Base-by-base conservation (phyloP, 2,888 invertebrate species). In the Lacanobia wlatinum region DNA sequence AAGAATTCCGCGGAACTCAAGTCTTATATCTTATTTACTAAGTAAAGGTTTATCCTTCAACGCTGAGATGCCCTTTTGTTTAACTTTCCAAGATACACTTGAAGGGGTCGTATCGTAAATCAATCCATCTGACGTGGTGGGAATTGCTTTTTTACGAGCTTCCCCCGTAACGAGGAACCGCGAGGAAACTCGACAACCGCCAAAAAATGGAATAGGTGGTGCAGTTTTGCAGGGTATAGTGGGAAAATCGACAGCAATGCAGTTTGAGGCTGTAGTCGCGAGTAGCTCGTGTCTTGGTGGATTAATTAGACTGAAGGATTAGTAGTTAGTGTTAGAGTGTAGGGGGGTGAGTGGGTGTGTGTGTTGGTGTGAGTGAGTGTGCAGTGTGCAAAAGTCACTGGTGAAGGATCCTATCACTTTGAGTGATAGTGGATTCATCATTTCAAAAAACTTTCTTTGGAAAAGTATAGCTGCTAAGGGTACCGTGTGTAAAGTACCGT, bases 131-230 rank as follows among this genome's bases (percentile, higher is more conserved):
- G 93, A 92, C 93, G 87, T 85, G 80, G 85, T 83, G 86, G 90
- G 90, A 90, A 92, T 92, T 92, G 90, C 89, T 92, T 93, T 93
- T 93, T 93, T 89, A 89, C 89, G 89, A 88, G 76, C 83, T 64
- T 64, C 82, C 83, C 73, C 73, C 66, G 83, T 84, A 83, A 79
- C 83, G 61, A 78, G 79, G 52, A 75, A 76, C 71, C 73, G 65
- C 65, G 50, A 46, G 64, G 40, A 61, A 60, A 70, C 55, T 10
- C 64, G 61, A 48, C 21, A 76, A 65, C 76, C 76, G 56, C 65
- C 50, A 46, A 70, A 75, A 59, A 60, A 55, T 56, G 10, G 12
- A 23, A 28, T 34, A n/a, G 38, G 46, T 65, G 23, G 21, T 69
- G 43, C 46, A 59, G 48, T 73, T 50, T 68, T 43, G 46, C 28